Evolutionary conservation across 1,140 invertebrate genomes (phyloP).

Genomic region (Thereuonema tuberculata): DNA sequence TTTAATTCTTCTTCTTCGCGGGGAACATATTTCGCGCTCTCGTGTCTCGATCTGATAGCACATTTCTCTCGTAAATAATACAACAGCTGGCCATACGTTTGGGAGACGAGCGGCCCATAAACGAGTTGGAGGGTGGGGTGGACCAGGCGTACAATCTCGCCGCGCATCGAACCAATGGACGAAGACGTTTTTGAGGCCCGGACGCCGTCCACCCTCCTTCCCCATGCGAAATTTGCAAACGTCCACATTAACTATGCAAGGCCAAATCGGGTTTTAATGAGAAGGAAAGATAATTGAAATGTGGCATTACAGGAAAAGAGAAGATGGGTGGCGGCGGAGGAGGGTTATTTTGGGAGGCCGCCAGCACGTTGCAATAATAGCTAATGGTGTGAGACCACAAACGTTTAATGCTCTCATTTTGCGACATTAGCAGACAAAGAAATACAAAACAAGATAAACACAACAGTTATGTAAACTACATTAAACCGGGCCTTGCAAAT

Average conservation of each 20-base stretch:
- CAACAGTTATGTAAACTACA: not conserved
- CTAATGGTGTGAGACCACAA: not conserved
- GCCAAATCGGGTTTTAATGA: not conserved
- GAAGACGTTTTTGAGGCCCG: no score
- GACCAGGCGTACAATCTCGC: no score
- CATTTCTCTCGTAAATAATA: no score
- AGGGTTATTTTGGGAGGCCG: not conserved
- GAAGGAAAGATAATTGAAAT: not conserved
- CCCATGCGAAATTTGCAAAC: not conserved
- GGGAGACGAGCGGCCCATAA: no score
- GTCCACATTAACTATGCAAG: not conserved
- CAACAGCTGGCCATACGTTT: no score
- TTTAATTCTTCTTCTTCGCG: no score
- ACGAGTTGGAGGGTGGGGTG: no score
- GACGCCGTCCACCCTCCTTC: no score
- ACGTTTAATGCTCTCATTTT: not conserved
- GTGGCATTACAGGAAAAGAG: not conserved
- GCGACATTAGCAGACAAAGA: not conserved
- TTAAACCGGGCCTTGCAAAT: constrained; percentile 4
- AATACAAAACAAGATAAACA: not conserved
- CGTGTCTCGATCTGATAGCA: no score
- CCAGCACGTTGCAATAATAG: not conserved
- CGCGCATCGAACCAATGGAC: no score
- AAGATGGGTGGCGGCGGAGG: not conserved
- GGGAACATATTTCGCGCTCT: no score